Evolutionary conservation across 2,113 vertebrate species (phyloP).

Genomic region (Lycaon pictus): DNA sequence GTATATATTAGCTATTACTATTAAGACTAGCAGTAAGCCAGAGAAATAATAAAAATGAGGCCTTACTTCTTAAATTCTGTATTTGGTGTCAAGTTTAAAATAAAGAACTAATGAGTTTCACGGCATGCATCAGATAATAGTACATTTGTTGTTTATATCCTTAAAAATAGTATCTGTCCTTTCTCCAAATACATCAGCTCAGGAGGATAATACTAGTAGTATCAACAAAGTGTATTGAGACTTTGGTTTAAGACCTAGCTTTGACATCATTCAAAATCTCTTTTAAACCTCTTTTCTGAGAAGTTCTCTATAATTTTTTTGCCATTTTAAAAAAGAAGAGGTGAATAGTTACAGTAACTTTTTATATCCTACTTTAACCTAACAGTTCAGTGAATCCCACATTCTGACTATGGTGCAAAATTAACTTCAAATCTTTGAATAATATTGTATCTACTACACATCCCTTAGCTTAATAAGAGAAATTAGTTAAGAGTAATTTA

Average conservation of each 20-base stretch:
- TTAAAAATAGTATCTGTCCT: constrained; percentile 39
- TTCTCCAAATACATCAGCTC: constrained; percentile 15
- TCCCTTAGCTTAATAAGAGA: constrained; percentile 16
- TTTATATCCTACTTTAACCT: constrained; percentile 53
- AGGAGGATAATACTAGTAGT: background rate
- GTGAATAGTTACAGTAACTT: background rate
- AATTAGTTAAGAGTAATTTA: constrained; percentile 44
- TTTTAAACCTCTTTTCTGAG: constrained; percentile 37
- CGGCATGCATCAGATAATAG: background rate
- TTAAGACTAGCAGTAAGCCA: background rate
- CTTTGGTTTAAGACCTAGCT: constrained; percentile 40
- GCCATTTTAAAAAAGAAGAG: background rate
- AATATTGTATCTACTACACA: constrained; percentile 17
- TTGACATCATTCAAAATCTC: constrained; percentile 23
- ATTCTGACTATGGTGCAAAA: constrained; percentile 41
- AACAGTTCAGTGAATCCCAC: background rate
- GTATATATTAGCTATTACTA: background rate
- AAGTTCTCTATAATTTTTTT: background rate
- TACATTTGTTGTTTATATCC: constrained; percentile 28
- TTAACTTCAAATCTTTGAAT: constrained; percentile 2
- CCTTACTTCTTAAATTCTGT: constrained; percentile 39
- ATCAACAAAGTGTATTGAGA: background rate
- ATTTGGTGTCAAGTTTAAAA: constrained; percentile 25
- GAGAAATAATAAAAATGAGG: constrained; percentile 29
- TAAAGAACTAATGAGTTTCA: constrained; percentile 48